Evolutionary conservation across 2,113 vertebrate species (phyloP), one percentile per base, ranked within the genome.

Genomic region (Pandion haliaetus): DNA sequence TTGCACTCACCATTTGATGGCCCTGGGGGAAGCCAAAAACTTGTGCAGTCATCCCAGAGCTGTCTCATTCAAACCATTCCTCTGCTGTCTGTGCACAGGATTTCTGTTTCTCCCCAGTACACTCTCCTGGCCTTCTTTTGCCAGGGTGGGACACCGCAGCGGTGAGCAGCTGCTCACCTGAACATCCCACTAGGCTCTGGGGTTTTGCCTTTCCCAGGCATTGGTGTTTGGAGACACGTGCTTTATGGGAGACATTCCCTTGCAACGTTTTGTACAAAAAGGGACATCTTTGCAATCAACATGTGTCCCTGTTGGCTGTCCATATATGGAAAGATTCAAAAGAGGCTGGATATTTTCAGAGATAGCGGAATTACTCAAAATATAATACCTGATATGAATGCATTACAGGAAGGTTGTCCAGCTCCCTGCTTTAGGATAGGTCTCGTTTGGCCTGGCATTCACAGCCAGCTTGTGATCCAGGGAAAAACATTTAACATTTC

Each of bases 21-120:
- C 80, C 84, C 78, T 87, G 40, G 34, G 87, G 73, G 82, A 94
- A 95, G 90, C 62, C 71, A 95, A 90, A 91, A 93, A 34, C 42
- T 85, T 78, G 52, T 92, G 67, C 84, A 85, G 82, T 81, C 40
- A 1, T 86, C 61, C 66, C 74, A 88, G 38, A 14, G 44, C 59
- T 70, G 57, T 65, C 79, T 95, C 52, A 61, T 84, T 88, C 76
- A 72, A 96, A 90, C 69, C 40, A 77, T 70, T 81, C 57, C 50
- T 50, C 57, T 82, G 40, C 76, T 84, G 14, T 42, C 49, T 74
- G 36, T 29, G 42, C n/a, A 44, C 31, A 72, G 38, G 50, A 12
- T 54, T 86, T 77, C 49, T 88, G 6, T 49, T 78, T 85, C 44
- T 80, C 16, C 57, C 19, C 44, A 19, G 7, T 55, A 36, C 18